phyloP scores from a whole-genome alignment of 2,113 vertebrate species.

The Zosterops japonicus region DNA sequence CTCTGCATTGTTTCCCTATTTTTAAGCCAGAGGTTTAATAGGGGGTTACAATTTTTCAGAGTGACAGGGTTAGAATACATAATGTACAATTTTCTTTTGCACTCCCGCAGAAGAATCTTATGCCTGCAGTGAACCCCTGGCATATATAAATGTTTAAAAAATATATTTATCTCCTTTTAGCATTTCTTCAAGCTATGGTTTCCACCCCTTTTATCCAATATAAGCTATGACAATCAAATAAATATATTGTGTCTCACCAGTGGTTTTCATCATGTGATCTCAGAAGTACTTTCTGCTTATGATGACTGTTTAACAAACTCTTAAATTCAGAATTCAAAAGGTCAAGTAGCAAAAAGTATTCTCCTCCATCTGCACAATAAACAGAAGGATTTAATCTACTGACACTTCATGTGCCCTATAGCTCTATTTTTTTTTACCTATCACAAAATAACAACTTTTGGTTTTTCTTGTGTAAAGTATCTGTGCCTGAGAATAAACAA shows the following conservation, averaged over 20 bases:
- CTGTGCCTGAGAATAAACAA: not conserved
- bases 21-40: not conserved
- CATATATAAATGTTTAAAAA: conserved; percentile 44
- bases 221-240: not conserved
- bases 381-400: conserved; percentile 7
- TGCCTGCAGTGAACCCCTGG: not conserved
- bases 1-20: not conserved
- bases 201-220: not conserved
- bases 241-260: conserved; percentile 4
- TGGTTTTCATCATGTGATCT: not conserved
- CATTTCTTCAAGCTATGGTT: conserved; percentile 8
- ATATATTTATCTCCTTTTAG: not conserved
- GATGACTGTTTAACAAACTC: conserved; percentile 11
- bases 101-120: not conserved
- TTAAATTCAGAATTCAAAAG: conserved; percentile 30
- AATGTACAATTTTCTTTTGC: not conserved
- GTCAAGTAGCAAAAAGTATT: conserved; percentile 15
- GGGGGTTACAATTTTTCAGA: not conserved
- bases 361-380: conserved; percentile 11
- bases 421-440: not conserved
- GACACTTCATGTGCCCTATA: not conserved
- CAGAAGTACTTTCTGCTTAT: not conserved
- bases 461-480: not conserved
- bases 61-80: not conserved
- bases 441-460: not conserved